Percentiles rank a stretch among this genome's conserved stretches.
phyloP scores from a whole-genome alignment of 37 sponge, comb jelly and placozoan genomes.

The Mnemiopsis leidyi region DNA sequence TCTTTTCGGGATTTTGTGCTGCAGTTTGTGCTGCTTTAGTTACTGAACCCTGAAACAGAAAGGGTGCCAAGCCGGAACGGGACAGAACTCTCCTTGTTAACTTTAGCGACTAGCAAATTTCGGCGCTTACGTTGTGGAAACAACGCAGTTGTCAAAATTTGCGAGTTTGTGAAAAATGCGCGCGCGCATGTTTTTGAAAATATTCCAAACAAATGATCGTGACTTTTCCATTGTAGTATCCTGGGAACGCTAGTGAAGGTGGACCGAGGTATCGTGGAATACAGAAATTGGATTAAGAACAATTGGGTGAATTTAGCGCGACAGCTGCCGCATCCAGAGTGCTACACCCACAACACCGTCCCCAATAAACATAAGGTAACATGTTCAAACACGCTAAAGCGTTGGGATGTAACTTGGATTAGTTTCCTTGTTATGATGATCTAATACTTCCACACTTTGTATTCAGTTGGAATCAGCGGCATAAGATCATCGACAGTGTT shows the following conservation, averaged over 20 bases:
- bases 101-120: slow-evolving; percentile 27
- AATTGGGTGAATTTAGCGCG: slow-evolving; percentile 14
- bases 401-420: background rate
- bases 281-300: slow-evolving; percentile 25
- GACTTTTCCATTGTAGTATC: background rate
- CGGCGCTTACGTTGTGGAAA: background rate
- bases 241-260: slow-evolving; percentile 20
- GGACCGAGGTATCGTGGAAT: slow-evolving; percentile 21
- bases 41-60: background rate
- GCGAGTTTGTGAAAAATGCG: slow-evolving; percentile 8
- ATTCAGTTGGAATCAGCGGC: background rate
- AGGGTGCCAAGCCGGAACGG: too few species aligned
- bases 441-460: background rate
- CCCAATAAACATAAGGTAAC: too few species aligned
- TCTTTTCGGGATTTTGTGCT: too few species aligned
- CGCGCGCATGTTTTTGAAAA: background rate
- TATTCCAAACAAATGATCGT: background rate
- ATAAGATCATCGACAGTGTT: background rate
- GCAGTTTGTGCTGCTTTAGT: too few species aligned
- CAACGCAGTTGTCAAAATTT: background rate
- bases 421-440: background rate
- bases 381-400: background rate
- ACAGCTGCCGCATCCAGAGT: slow-evolving; percentile 6
- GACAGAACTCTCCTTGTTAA: background rate
- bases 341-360: background rate